A percentile compares a stretch with the other conserved stretches of the same genome.
Evolutionary conservation across 2,888 invertebrate species (phyloP).

Genomic region (Noctua comes): DNA sequence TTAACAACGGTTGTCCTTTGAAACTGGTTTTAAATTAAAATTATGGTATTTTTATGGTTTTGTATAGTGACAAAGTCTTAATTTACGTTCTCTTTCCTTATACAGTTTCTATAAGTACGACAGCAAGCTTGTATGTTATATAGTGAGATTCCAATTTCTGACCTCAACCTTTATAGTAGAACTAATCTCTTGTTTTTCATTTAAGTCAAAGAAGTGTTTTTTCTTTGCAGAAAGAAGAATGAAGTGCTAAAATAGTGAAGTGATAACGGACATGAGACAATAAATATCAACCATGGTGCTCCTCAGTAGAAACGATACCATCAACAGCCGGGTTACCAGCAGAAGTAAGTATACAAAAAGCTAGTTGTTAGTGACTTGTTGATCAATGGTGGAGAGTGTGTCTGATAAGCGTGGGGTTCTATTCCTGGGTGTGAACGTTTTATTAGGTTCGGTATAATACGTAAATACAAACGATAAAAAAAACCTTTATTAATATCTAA

Average conservation of each 20-base stretch:
- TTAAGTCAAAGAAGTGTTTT: too few species aligned
- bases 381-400: not conserved
- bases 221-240: constrained; percentile 21
- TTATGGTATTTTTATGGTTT: not conserved
- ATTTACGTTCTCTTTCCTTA: not conserved
- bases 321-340: constrained; percentile 27
- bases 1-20: not conserved
- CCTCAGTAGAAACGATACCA: constrained; percentile 5
- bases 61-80: not conserved
- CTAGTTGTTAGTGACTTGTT: not conserved
- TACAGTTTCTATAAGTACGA: not conserved
- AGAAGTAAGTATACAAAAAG: constrained; percentile 22
- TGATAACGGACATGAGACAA: not conserved
- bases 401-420: not conserved
- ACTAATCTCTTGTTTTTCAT: too few species aligned
- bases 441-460: not conserved
- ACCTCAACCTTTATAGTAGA: not conserved
- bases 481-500: not conserved
- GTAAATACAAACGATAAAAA: not conserved
- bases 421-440: not conserved
- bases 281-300: constrained; percentile 34
- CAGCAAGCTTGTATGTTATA: not conserved
- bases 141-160: not conserved
- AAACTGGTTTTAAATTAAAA: constrained; percentile 10
- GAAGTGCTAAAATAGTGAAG: not conserved